These are phyloP conservation scores for Ochotona princeps DNA, from an alignment of 2,113 vertebrate genomes.

Conservation along the genomic window DNA sequence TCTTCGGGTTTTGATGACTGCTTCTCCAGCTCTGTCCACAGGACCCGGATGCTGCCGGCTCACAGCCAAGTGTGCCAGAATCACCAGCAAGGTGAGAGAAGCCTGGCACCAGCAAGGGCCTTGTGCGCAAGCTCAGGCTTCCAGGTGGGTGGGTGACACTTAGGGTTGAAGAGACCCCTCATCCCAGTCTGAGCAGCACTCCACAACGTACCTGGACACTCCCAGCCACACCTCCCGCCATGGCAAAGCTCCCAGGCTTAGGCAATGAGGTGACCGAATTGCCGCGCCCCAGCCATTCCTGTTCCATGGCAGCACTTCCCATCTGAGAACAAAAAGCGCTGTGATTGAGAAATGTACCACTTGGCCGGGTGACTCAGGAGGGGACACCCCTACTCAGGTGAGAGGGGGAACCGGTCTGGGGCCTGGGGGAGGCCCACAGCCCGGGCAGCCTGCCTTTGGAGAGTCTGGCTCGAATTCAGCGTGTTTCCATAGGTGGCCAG, in stretches of 20 bases:
- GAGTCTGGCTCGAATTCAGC: neutral
- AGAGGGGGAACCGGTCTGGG: too few relatives aligned
- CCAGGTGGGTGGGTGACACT: neutral
- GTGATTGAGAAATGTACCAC: neutral
- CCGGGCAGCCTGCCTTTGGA: neutral
- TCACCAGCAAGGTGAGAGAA: neutral
- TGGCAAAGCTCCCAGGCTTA: accelerated
- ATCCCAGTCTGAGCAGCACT: neutral
- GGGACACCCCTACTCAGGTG: neutral
- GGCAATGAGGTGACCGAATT: neutral
- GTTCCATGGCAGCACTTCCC: neutral
- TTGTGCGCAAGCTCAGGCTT: neutral
- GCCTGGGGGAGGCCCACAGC: accelerated
- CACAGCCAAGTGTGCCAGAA: neutral
- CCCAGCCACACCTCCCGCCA: neutral
- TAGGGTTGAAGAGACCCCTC: too few relatives aligned
- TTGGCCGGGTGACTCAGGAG: neutral
- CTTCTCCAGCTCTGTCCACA: neutral
- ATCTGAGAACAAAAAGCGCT: neutral
- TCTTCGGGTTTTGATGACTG: neutral
- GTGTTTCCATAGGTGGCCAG: neutral
- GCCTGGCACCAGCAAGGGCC: neutral
- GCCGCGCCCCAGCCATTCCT: neutral
- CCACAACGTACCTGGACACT: neutral
- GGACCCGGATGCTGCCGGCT: neutral